A percentile compares a stretch with the other conserved stretches of the same genome.
Evolutionary conservation across 2,797 vertebrate genomes (phyloP).

Genomic region (Sebastes cheni): DNA sequence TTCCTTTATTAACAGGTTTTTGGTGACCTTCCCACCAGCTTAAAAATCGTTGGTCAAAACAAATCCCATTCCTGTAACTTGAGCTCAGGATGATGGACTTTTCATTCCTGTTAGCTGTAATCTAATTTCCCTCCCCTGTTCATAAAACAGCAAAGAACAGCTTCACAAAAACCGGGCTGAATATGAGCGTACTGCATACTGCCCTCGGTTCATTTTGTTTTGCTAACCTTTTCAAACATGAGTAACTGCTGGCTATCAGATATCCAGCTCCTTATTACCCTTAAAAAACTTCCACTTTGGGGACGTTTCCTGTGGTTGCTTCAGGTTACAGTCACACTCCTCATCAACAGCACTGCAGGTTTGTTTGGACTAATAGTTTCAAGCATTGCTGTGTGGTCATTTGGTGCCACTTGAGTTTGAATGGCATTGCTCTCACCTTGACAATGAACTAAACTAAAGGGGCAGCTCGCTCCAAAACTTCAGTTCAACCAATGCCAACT

Average conservation of each 20-base stretch:
- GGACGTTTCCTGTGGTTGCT: constrained; percentile 47
- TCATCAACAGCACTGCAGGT: constrained; percentile 12
- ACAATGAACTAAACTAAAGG: constrained; percentile 15
- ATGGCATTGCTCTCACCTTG: constrained; percentile 19
- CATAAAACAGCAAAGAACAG: not conserved
- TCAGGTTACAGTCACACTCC: constrained; percentile 42
- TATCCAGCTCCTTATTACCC: constrained; percentile 48
- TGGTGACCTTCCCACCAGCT: not conserved
- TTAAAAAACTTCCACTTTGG: constrained; percentile 50
- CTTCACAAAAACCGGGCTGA: constrained; percentile 1
- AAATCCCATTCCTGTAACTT: not conserved
- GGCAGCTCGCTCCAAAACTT: constrained; percentile 2
- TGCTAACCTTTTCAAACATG: constrained; percentile 64
- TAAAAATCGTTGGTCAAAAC: not conserved
- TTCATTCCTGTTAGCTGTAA: not conserved
- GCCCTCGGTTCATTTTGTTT: constrained; percentile 57
- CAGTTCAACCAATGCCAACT: not conserved
- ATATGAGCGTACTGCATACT: constrained; percentile 15
- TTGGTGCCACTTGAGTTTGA: not conserved
- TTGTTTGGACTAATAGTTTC: not conserved
- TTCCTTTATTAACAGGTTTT: not conserved
- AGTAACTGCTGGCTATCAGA: constrained; percentile 60
- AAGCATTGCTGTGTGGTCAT: not conserved
- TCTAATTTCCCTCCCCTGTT: constrained; percentile 4
- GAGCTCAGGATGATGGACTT: not conserved